Evolutionary conservation across 2,797 vertebrate genomes (phyloP).

Genomic region (Gallirallus australis): DNA sequence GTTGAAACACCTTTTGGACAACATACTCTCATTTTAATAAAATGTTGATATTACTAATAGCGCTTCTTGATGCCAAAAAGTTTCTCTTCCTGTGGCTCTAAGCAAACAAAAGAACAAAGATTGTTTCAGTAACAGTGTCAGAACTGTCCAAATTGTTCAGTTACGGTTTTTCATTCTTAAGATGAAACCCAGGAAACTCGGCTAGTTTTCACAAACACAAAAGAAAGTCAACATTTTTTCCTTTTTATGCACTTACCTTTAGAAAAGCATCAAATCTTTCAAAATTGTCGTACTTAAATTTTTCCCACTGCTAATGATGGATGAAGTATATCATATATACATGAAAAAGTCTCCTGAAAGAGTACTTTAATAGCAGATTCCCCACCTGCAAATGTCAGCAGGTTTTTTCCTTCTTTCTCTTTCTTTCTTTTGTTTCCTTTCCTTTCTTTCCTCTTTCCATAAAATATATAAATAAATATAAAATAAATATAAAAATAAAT

Average conservation of each 20-base stretch:
- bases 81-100: neutral
- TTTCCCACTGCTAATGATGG: neutral
- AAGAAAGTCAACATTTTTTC: neutral
- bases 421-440: neutral
- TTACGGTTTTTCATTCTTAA: neutral
- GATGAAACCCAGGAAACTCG: conserved; percentile 17
- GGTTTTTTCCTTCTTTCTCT: neutral
- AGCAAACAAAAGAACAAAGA: conserved; percentile 5
- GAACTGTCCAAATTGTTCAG: conserved; percentile 31
- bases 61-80: neutral
- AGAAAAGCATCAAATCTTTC: neutral
- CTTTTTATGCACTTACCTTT: conserved; percentile 10
- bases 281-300: conserved; percentile 1
- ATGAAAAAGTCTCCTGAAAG: neutral
- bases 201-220: neutral
- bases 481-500: no score
- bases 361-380: neutral
- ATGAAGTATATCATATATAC: neutral
- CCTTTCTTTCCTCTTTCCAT: no score
- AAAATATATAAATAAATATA: no score
- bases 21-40: conserved; percentile 17
- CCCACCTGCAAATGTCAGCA: neutral
- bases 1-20: neutral
- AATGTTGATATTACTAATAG: neutral
- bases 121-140: conserved; percentile 19